phyloP scores from a whole-genome alignment of 2,797 vertebrate genomes.

The Hyperoplus immaculatus region DNA sequence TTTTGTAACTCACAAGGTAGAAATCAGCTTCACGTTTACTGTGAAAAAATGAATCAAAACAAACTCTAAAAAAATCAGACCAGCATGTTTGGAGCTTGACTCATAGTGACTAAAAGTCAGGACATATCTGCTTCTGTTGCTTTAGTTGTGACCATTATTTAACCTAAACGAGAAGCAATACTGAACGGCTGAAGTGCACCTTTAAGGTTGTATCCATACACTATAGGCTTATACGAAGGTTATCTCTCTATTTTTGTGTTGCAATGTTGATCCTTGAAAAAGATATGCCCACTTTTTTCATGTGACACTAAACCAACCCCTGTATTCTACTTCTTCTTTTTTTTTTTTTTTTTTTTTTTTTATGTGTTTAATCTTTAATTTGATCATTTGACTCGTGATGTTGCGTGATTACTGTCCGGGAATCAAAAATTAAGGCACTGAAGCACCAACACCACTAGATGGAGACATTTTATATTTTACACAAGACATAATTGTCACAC shows the following conservation, averaged over 20 bases:
- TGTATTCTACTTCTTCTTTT: too few species aligned
- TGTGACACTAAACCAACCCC: background rate
- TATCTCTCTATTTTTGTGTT: background rate
- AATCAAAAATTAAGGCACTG: background rate
- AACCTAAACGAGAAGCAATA: background rate
- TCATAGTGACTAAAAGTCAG: too few species aligned
- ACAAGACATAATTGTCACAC: background rate
- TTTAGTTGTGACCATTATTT: background rate
- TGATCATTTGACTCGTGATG: too few species aligned
- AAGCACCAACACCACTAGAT: slow-evolving; percentile 47
- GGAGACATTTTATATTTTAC: slow-evolving; percentile 39
- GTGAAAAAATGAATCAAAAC: too few species aligned
- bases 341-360: too few species aligned
- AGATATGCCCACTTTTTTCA: background rate
- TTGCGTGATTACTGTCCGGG: rapidly evolving
- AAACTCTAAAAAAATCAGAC: background rate
- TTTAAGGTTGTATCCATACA: too few species aligned
- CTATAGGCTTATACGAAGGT: too few species aligned
- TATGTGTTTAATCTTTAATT: background rate
- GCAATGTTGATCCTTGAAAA: background rate
- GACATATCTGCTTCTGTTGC: background rate
- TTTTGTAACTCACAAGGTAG: background rate
- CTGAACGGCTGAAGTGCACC: background rate
- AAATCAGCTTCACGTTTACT: too few species aligned
- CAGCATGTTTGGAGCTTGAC: background rate